Conservation (phyloP, 2,888 invertebrate genomes). For the Lampropteryx suffumata region DNA sequence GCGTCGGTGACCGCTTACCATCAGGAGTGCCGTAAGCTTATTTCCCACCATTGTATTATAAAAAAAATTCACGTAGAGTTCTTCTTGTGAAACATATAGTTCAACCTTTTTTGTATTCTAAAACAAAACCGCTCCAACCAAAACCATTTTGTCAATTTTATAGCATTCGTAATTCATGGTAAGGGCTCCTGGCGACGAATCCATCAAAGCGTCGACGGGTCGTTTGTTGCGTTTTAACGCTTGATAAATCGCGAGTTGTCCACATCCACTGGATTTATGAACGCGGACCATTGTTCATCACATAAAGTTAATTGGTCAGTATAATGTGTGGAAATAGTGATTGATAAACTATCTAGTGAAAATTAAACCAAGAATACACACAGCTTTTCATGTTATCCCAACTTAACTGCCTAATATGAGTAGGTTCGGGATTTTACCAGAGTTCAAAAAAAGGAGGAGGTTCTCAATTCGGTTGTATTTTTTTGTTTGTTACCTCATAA, state of each 20-base stretch:
- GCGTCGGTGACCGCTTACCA: too few relatives aligned
- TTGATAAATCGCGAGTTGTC: conserved; percentile 77
- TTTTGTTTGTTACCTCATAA: too few relatives aligned
- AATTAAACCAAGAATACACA: not conserved
- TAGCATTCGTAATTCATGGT: conserved; percentile 62
- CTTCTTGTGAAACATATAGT: not conserved
- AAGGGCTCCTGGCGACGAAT: conserved; percentile 76
- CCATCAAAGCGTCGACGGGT: conserved; percentile 78
- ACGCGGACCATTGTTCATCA: conserved; percentile 58
- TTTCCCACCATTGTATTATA: too few relatives aligned
- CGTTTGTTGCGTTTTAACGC: conserved; percentile 80
- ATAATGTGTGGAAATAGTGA: conserved; percentile 26
- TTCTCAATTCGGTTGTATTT: too few relatives aligned
- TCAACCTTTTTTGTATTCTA: conserved; percentile 33
- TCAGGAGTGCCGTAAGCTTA: too few relatives aligned
- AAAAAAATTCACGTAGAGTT: too few relatives aligned
- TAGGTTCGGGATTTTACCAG: too few relatives aligned
- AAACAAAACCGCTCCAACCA: conserved; percentile 40
- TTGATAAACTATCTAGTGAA: conserved; percentile 17
- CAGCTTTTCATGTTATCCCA: too few relatives aligned
- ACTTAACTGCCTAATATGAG: too few relatives aligned
- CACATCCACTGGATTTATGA: conserved; percentile 76
- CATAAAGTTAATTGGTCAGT: conserved; percentile 58
- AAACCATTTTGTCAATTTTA: conserved; percentile 54
- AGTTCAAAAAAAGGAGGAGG: too few relatives aligned